Evolutionary conservation across 1,140 invertebrate genomes (phyloP), one percentile per base, ranked within the genome.

Genomic region (Lordiphosa collinella): DNA sequence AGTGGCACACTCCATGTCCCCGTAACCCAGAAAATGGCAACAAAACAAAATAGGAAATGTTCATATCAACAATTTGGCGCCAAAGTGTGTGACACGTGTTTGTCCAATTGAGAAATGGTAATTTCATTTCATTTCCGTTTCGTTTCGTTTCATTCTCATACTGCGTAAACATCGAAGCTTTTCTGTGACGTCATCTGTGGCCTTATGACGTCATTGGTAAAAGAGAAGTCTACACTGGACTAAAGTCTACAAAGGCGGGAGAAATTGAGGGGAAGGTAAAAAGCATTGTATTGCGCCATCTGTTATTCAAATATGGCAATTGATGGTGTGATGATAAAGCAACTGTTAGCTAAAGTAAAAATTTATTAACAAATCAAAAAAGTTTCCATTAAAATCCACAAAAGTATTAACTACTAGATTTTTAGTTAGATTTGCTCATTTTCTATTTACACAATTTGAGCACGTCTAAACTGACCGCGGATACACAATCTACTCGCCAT

Each of bases 161-260:
- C 13, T 60, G 43, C 70, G 73, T 82, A 82, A 82, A 84, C 72
- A 82, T 52, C 64, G 49, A 40, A 82, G 78, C 78, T 82, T 82
- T 82, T 82, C 49, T 78, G 68, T 82, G 78, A 82, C 78, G 78
- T 82, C 78, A 82, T 66, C 1, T 38, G 37, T 32, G 68, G 13
- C 67, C 56, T 65, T 44, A 72, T 82, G 78, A 82, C 78, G 78
- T 69, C 78, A 82, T 48, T 40, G 55, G 40, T 1, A n/a, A 16
- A n/a, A 29, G 32, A 41, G 25, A 3, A 8, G 2, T 7, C 10
- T 10, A n/a, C 25, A 48, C 5, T 32, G 16, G 11, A 16, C 46
- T 12, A 55, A 78, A 69, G 32, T 84, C 78, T 82, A 62, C 76
- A 80, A 32, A 49, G 44, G 8, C 40, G 7, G 34, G 38, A 16